Evolutionary conservation across 1,140 invertebrate genomes (phyloP).

Genomic region (Agrypnia vestita): DNA sequence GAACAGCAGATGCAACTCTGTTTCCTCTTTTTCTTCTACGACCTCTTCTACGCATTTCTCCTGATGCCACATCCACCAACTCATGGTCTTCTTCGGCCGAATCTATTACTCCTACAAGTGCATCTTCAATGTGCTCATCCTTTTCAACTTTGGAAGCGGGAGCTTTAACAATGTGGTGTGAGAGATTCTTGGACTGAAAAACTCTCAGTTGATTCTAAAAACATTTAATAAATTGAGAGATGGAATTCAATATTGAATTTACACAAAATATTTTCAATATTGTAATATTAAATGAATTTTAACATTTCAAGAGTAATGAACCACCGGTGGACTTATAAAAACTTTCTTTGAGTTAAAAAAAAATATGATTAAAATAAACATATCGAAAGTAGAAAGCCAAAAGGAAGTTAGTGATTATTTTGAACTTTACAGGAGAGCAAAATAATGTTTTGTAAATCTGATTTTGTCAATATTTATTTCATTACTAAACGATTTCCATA

Average conservation of each 20-base stretch:
- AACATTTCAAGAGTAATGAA: no score
- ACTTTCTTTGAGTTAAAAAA: no score
- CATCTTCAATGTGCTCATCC: conserved; percentile 10
- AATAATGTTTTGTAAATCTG: no score
- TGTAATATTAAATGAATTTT: neutral
- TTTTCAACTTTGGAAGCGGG: conserved; percentile 5
- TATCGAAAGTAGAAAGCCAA: no score
- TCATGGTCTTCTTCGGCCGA: conserved; percentile 55
- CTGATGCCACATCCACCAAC: conserved; percentile 56
- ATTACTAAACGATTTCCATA: no score
- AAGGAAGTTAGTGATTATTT: no score
- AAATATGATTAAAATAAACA: no score
- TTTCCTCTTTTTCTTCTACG: conserved; percentile 68
- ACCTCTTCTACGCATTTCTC: conserved; percentile 66
- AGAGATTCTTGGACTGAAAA: conserved; percentile 62
- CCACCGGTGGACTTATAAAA: no score
- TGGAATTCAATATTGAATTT: neutral
- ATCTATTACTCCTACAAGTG: conserved; percentile 64
- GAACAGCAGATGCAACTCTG: conserved; percentile 69
- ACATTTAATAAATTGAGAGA: conserved; percentile 5
- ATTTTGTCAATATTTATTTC: no score
- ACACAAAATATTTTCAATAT: neutral
- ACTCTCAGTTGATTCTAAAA: conserved; percentile 69
- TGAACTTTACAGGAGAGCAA: no score
- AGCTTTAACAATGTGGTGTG: conserved; percentile 32